phyloP scores from a whole-genome alignment of 1,140 invertebrate species.

The Bombus superbus region DNA sequence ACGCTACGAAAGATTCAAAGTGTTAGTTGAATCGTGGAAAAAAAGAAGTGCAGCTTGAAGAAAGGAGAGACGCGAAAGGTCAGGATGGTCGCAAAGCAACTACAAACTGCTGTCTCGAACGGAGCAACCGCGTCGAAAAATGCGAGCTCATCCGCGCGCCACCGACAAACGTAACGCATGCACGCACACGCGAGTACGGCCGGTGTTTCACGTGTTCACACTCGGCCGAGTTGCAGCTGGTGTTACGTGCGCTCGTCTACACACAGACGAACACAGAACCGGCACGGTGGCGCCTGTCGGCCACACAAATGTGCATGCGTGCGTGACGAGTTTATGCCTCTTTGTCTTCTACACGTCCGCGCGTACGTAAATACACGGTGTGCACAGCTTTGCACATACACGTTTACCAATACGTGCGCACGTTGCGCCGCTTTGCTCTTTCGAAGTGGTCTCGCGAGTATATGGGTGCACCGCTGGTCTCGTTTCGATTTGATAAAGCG shows the following conservation, averaged over 20 bases:
- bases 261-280: constrained; percentile 22
- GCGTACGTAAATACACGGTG: not conserved
- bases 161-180: constrained; percentile 52
- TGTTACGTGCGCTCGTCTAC: constrained; percentile 34
- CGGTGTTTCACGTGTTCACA: constrained; percentile 53
- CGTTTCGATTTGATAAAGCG: constrained; percentile 8
- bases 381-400: not conserved
- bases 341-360: constrained; percentile 56
- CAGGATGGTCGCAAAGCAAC: not conserved
- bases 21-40: too few relatives aligned
- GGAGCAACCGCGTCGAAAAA: constrained; percentile 54
- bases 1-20: too few relatives aligned
- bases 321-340: constrained; percentile 74
- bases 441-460: not conserved
- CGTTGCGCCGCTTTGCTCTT: not conserved
- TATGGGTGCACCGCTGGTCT: constrained; percentile 1
- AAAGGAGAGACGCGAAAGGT: not conserved
- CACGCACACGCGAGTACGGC: constrained; percentile 45
- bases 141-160: constrained; percentile 60
- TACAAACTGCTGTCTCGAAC: not conserved
- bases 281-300: constrained; percentile 77
- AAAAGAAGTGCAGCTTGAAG: too few relatives aligned
- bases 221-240: constrained; percentile 44
- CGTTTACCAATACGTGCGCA: not conserved
- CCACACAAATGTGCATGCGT: constrained; percentile 76